These are phyloP conservation scores for Eunapius fragilis DNA, from an alignment of 37 sponge, comb jelly and placozoan species.

Conservation along the genomic window DNA sequence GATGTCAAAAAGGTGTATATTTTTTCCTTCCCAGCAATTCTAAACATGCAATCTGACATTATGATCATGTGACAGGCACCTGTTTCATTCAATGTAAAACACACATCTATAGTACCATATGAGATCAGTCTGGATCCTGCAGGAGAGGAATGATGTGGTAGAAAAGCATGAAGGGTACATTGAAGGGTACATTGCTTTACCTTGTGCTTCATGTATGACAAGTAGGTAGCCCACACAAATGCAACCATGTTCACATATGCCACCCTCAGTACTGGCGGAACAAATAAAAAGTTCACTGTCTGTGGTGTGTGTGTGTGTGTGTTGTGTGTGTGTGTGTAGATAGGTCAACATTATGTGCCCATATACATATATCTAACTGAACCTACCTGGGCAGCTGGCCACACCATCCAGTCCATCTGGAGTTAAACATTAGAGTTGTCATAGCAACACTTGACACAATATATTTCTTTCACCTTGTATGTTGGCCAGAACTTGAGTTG, in stretches of 20 bases:
- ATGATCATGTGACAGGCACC: neutral
- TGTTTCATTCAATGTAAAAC: neutral
- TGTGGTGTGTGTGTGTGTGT: conserved; percentile 1
- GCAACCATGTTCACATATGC: conserved; percentile 54
- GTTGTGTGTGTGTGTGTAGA: neutral
- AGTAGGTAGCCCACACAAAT: conserved; percentile 34
- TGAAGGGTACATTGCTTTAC: neutral
- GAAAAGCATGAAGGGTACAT: neutral
- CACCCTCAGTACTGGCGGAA: conserved; percentile 40
- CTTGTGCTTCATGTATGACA: conserved; percentile 69
- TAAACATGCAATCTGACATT: neutral
- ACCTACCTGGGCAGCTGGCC: conserved; percentile 65
- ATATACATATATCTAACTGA: neutral
- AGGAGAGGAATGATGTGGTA: neutral
- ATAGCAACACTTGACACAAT: neutral
- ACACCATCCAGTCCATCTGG: conserved; percentile 49
- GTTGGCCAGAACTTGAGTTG: conserved; percentile 54
- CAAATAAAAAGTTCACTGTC: conserved; percentile 51
- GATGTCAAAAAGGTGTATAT: neutral
- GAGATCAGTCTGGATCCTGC: neutral
- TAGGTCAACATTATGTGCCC: neutral
- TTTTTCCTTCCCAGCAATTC: neutral
- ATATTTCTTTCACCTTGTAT: conserved; percentile 45
- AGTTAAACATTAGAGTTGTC: neutral
- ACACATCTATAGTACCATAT: neutral